These are phyloP conservation scores for Brachionus paranguensis DNA, from an alignment of 1,140 invertebrate species.

Conservation along the genomic window DNA sequence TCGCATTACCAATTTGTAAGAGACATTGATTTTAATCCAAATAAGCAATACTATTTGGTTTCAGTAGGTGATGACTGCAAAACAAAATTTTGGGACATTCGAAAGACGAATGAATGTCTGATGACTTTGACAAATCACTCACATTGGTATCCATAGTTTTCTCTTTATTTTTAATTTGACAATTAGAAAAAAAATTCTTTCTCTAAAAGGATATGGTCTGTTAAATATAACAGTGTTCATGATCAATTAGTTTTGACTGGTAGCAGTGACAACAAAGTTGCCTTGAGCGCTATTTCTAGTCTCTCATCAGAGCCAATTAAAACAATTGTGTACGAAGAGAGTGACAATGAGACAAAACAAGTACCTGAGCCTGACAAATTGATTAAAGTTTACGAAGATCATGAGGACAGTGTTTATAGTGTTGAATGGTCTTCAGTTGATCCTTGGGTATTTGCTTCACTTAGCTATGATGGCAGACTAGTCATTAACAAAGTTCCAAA, in stretches of 20 bases:
- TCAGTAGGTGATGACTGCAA: conserved; percentile 90
- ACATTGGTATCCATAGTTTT: conserved; percentile 67
- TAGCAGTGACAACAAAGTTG: conserved; percentile 84
- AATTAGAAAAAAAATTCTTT: no score
- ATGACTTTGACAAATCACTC: conserved; percentile 80
- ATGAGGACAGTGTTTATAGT: conserved; percentile 95
- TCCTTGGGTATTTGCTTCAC: conserved; percentile 93
- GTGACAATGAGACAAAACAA: background rate
- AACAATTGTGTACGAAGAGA: conserved; percentile 44
- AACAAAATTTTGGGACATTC: conserved; percentile 89
- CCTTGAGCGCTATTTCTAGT: conserved; percentile 75
- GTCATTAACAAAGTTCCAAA: conserved; percentile 85
- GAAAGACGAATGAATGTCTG: conserved; percentile 68
- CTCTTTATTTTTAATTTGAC: background rate
- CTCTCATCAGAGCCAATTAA: conserved; percentile 73
- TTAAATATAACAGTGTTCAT: conserved; percentile 89
- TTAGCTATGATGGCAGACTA: conserved; percentile 89
- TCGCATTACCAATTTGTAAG: conserved; percentile 80
- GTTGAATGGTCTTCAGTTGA: conserved; percentile 92
- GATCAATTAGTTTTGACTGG: conserved; percentile 90
- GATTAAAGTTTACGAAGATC: conserved; percentile 82
- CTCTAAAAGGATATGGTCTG: conserved; percentile 72
- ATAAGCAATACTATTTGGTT: conserved; percentile 84
- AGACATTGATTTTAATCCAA: conserved; percentile 92
- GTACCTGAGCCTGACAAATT: conserved; percentile 64